Conservation (phyloP, 2,888 invertebrate genomes). For the Parnassius apollo region DNA sequence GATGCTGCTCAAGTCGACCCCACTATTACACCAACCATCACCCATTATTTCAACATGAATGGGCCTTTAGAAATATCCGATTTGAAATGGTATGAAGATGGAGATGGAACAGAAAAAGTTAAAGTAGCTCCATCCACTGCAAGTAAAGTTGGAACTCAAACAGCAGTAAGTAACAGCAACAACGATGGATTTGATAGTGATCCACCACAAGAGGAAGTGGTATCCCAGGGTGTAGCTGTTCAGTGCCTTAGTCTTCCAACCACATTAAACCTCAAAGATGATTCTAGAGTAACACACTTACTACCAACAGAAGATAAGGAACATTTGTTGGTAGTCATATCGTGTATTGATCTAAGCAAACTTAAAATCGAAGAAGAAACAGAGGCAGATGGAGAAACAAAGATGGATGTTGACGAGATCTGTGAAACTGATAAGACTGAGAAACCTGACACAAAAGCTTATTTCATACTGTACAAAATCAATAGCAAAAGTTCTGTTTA, state of each 20-base stretch:
- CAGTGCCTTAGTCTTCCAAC: constrained; percentile 81
- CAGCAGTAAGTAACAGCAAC: constrained; percentile 60
- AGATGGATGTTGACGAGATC: constrained; percentile 71
- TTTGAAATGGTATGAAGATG: constrained; percentile 71
- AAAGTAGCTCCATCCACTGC: constrained; percentile 57
- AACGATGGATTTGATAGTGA: constrained; percentile 78
- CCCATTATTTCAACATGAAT: constrained; percentile 69
- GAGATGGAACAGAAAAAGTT: constrained; percentile 64
- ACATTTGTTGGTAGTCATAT: constrained; percentile 83
- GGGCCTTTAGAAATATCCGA: constrained; percentile 70
- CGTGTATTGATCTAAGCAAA: constrained; percentile 59
- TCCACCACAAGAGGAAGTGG: constrained; percentile 64
- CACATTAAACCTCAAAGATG: constrained; percentile 67
- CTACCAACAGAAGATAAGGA: constrained; percentile 85
- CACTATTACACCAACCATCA: constrained; percentile 42
- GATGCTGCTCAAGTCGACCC: constrained; percentile 62
- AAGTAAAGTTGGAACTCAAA: constrained; percentile 63
- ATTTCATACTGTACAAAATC: constrained; percentile 65
- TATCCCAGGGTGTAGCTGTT: constrained; percentile 74
- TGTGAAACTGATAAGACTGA: constrained; percentile 49
- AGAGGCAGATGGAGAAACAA: constrained; percentile 62
- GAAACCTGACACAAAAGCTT: constrained; percentile 58
- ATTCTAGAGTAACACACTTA: constrained; percentile 82
- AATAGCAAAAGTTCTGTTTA: constrained; percentile 61
- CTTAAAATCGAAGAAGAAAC: constrained; percentile 54